These are phyloP conservation scores for Zaprionus bogoriensis DNA, from an alignment of 2,888 invertebrate species.

Conservation along the genomic window DNA sequence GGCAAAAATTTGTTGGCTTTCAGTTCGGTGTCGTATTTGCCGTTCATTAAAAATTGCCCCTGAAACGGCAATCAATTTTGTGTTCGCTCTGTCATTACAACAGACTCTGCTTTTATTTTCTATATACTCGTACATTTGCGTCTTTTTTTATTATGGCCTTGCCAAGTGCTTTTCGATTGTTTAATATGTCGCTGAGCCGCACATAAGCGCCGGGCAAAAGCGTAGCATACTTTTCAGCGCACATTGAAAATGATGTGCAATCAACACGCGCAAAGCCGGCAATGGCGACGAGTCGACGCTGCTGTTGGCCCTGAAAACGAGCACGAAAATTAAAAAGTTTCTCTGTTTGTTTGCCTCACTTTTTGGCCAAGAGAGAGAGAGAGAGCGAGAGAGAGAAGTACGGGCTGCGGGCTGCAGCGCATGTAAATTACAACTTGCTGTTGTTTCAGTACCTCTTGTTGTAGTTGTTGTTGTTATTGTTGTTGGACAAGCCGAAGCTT, in stretches of 20 bases:
- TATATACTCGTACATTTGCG: slow-evolving; percentile 7
- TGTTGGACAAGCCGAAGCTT: slow-evolving; percentile 52
- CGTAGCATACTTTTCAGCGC: slow-evolving; percentile 41
- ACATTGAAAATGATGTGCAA: slow-evolving; percentile 68
- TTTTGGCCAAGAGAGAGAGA: neutral
- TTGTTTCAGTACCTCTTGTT: neutral
- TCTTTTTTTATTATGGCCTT: slow-evolving; percentile 32
- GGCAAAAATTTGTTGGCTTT: neutral
- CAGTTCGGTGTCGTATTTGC: slow-evolving; percentile 40
- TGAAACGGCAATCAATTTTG: slow-evolving; percentile 71
- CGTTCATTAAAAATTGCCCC: slow-evolving; percentile 70
- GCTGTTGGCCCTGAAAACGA: slow-evolving; percentile 61
- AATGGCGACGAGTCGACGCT: neutral
- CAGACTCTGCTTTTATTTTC: slow-evolving; percentile 5
- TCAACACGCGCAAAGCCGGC: slow-evolving; percentile 37
- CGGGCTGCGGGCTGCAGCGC: neutral
- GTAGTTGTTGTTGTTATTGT: slow-evolving; percentile 11
- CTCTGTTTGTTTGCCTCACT: slow-evolving; percentile 37
- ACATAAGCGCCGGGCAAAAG: slow-evolving; percentile 48
- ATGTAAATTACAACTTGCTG: slow-evolving; percentile 62
- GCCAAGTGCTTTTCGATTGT: slow-evolving; percentile 71
- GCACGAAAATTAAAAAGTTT: slow-evolving; percentile 71
- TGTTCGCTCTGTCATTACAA: neutral
- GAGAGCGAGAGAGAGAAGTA: neutral
- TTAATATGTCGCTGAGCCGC: slow-evolving; percentile 72